phyloP scores from a whole-genome alignment of 2,888 invertebrate species.

The Sepioteuthis lessoniana region DNA sequence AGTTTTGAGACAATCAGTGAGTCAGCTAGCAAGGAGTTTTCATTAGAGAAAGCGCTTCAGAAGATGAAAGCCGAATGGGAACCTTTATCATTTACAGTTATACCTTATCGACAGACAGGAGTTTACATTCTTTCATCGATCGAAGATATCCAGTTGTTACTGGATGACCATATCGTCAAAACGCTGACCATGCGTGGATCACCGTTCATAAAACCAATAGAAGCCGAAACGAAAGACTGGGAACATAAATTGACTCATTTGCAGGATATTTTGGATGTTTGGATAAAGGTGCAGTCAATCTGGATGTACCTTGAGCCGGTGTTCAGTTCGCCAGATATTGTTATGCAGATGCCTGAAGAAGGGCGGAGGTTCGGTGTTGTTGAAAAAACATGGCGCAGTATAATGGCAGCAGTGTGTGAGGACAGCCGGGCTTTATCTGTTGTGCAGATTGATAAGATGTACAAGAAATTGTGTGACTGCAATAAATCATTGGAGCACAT shows the following conservation, averaged over 20 bases:
- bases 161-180: constrained; percentile 95
- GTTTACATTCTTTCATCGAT: constrained; percentile 89
- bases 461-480: constrained; percentile 88
- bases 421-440: constrained; percentile 84
- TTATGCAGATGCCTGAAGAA: constrained; percentile 96
- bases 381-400: constrained; percentile 94
- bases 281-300: constrained; percentile 92
- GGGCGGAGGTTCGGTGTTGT: constrained; percentile 93
- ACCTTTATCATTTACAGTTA: constrained; percentile 69
- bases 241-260: constrained; percentile 86
- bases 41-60: constrained; percentile 86
- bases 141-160: constrained; percentile 91
- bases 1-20: constrained; percentile 93
- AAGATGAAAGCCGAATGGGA: constrained; percentile 93
- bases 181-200: constrained; percentile 97
- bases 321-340: constrained; percentile 95
- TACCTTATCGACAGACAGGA: constrained; percentile 80
- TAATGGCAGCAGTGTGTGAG: constrained; percentile 84
- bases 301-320: constrained; percentile 98
- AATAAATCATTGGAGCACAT: constrained; percentile 89
- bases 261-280: constrained; percentile 94
- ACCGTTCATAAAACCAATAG: constrained; percentile 94
- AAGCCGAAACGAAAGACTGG: constrained; percentile 87
- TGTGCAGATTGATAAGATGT: constrained; percentile 82
- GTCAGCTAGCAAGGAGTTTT: constrained; percentile 93